Evolutionary conservation across 1,140 invertebrate genomes (phyloP), one percentile per base, ranked within the genome.

Genomic region (Diachasma alloeum): DNA sequence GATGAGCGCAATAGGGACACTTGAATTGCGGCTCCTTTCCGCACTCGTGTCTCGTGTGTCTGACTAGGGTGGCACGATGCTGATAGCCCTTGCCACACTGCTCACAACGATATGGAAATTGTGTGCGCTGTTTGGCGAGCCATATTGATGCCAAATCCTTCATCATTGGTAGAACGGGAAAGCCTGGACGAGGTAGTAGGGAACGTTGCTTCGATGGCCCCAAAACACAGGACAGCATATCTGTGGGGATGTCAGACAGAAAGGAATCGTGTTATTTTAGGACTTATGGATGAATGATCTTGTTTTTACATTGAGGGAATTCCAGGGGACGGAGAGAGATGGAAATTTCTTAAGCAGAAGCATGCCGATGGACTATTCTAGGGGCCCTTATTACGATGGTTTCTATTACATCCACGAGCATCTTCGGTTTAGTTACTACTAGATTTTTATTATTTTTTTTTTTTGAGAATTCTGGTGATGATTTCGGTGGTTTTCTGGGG

Each of bases 1-100:
- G 87, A 39, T 91, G 89, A 0, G 80, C 81, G 79, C 92, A 93
- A 79, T 91, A 92, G 0, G 91, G 91, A 77, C 92, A 93, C 74
- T 91, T 89, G 81, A 92, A 92, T 74, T 91, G 89, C 2, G 92
- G 92, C 69, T 91, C 91, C 79, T 92, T 92, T 11, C 91, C 90
- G 67, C 92, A 93, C 78, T 93, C 92, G 75, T 90, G 86, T 31
- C 91, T 86, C 75, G 91, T 90, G 78, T 93, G 92, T 10, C 92
- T 88, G 78, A 90, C 89, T 26, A 93, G 77, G 0, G 92, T 93
- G 67, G 91, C 91, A 68, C 91, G 88, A 76, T 92, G 90, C 75
- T 91, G 91, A 81, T 92, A 93, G 10, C 85, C 87, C 80, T 92
- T 92, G 71, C 89, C 89, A 80, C 92, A 93, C 22, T 88, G 90